Evolutionary conservation across 1,140 invertebrate genomes (phyloP), one percentile per base, ranked within the genome.

Genomic region (Drosophila triauraria): DNA sequence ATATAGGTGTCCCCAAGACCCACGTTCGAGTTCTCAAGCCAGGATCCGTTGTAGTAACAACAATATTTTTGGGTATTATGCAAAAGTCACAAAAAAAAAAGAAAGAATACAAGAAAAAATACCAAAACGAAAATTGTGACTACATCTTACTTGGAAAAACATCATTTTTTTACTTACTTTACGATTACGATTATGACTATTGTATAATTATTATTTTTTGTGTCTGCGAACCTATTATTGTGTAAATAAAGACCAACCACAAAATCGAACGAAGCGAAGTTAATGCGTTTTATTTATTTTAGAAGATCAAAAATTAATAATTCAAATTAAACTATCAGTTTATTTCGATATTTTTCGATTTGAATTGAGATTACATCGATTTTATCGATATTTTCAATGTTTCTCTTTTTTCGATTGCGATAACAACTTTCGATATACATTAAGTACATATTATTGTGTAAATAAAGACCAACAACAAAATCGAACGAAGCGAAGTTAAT

Each of bases 221-320:
- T 77, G 71, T 75, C 50, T 65, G 50, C 71, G 43, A 75, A 75
- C 59, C 59, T 78, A 72, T 72, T 72, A 71, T 71, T 72, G 71
- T 74, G 57, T 75, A 75, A 75, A 75, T 75, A 75, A 75, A 75
- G 48, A 75, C 40, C 56, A 72, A 74, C 40, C 46, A 63, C 35
- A 35, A 47, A 23, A 71, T 48, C 47, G 15, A 40, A 50, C 23
- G 9, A 74, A 50, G 10, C 40, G 5, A 71, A 60, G 13, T 0
- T 10, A 23, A 10, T 2, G 1, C 5, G n/a, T 32, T 56, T 68
- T 32, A 9, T 5, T 27, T 27, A 27, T 27, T 5, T 27, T 27
- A 27, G 25, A 27, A 27, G 25, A 4, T 27, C 25, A 27, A 4
- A 27, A 27, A 27, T 3, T 27, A 27, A 27, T n/a, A 27, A 27